Base-by-base conservation (phyloP, 2,888 invertebrate species). In the Lingula anatina region DNA sequence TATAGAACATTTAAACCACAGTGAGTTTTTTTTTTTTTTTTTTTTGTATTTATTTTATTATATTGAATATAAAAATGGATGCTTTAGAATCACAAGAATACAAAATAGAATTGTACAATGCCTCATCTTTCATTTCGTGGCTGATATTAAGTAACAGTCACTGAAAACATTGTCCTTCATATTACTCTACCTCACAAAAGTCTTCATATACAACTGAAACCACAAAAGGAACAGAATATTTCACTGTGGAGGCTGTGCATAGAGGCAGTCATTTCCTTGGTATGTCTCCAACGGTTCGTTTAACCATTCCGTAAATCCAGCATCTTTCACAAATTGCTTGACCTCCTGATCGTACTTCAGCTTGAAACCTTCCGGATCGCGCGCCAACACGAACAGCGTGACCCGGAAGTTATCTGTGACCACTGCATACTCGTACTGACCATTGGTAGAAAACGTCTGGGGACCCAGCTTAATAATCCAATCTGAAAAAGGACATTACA, bases 381-480 rank as follows among this genome's bases (percentile, higher is more conserved):
- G 40, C 3, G 61, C 60, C 28, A 64, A 50, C 0, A 64, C 64
- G 45, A 61, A 64, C 9, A 64, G 51, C 3, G 61, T 62, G 1
- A 57, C 61, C 38, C 57, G 49, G 20, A 64, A 15, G 40, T 60
- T 59, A 49, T 62, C 61, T 9, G 56, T 60, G 24, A 64, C 64
- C 9, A 64, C 42, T 5, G 61, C 51, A 40, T 64, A 64, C 40
- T 64, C 56, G 45, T 64, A 64, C 25, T 47, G 48, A 20, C 55
- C 53, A 4, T 56, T 49, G 3, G 55, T 44, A 4, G 61, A 60
- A 40, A 44, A 63, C 23, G 57, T 59, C 0, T 51, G 53, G 0
- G 61, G 61, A 27, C 64, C 64, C n/a, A 64, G 58, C 39, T 57
- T 54, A 12, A 62, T 40, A 15, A 64, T 60, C 64, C 64, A 64